Base-by-base conservation (phyloP, 2,888 invertebrate genomes). In the Rhopalosiphum nymphaeae region DNA sequence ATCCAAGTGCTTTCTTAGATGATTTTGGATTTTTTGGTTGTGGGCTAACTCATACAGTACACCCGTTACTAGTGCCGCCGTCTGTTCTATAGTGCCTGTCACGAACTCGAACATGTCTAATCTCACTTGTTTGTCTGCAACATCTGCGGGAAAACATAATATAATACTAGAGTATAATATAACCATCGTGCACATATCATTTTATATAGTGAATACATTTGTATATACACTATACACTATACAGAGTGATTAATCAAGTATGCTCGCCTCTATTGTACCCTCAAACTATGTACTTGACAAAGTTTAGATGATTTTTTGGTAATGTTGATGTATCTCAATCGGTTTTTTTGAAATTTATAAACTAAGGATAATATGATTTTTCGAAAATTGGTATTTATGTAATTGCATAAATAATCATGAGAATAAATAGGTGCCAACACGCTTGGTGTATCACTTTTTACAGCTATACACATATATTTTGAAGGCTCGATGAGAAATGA, bases 41-140 rank as follows among this genome's bases (percentile, higher is more conserved):
- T 25, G n/a, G 25, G 94, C 84, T n/a, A 94, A 67, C 49, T 91
- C 94, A 7, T 94, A 94, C 29, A 94, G 25, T 13, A 61, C 86
- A 53, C 91, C 94, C 25, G 94, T 94, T 21, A 94, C 94, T n/a
- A 94, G 11, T 5, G 85, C 86, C 1, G 94, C 94, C 25, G 94
- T 94, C 2, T 61, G 86, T 91, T 94, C 94, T 25, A 94, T 91
- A 26, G 91, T 49, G n/a, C 86, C 53, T 3, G 94, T 87, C 21
- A 94, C 91, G 42, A 94, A 94, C 57, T 90, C 49, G 29, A 94
- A 94, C 94, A 94, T 90, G 42, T 94, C 91, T 25, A 44, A 86
- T 49, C 94, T 89, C 53, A 94, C 90, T 87, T 86, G 85, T 86
- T 86, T n/a, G 94, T 91, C 91, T 29, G 49, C 86, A 25, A 67